Base-by-base conservation (phyloP, 2,797 vertebrate species). In the Yasuhikotakia modesta region DNA sequence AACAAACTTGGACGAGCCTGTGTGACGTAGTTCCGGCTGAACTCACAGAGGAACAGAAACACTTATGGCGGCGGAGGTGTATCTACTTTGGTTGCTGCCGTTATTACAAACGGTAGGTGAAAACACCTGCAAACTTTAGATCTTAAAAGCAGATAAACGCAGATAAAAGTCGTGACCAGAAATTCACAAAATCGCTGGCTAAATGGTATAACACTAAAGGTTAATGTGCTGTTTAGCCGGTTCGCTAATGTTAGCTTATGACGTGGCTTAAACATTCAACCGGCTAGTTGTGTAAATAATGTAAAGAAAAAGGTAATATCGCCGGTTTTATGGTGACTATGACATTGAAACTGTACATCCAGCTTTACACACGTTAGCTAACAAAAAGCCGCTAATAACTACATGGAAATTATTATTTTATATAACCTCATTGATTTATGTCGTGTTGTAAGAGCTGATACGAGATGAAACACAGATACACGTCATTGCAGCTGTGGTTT, bases 51-150 rank as follows among this genome's bases (percentile, higher is more conserved):
- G 85, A 85, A 87, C 84, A 87, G 83, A 78, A 83, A 30, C 67
- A 81, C 91, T 91, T 86, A 93, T 94, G 93, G 92, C 91, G 89
- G 90, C 88, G 22, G 93, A 94, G 82, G 89, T 92, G 0, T 93
- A 90, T 74, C 83, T 94, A 30, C 73, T 94, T 35, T 94, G 93
- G 93, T 87, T 94, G 1, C 64, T 94, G 2, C 91, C 92, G 14
- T 64, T 94, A 21, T 72, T 94, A 79, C 88, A 94, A 79, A 91
- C 91, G 92, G 93, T 94, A 87, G 91, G 88, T 89, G 82, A 73
- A 30, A 78, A 0, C 7, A 17, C 4, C 2, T 57, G 0, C 57
- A 32, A 0, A 67, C 4, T 17, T 11, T 30, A 0, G 10, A n/a
- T 0, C 17, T 53, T 52, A 2, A 30, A 11, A 12, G 10, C 17